Conservation (phyloP, 2,888 invertebrate species). For the Thereva unica region DNA sequence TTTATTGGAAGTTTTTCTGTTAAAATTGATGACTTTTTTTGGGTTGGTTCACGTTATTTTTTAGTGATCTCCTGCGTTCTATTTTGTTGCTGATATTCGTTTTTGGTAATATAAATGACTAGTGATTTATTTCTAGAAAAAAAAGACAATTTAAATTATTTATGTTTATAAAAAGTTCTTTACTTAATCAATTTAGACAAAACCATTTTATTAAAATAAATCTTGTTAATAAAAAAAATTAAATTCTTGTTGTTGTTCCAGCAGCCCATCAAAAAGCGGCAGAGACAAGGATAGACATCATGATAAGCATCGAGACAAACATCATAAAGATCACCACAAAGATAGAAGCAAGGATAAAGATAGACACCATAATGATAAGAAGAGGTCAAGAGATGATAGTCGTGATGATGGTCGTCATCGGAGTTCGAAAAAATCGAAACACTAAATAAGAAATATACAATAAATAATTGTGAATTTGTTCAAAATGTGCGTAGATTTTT, state of each 20-base stretch:
- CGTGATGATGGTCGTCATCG: constrained; percentile 65
- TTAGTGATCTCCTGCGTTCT: too few relatives aligned
- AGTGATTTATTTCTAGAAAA: too few relatives aligned
- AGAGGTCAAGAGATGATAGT: constrained; percentile 77
- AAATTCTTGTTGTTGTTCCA: constrained; percentile 33
- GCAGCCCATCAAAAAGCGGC: constrained; percentile 55
- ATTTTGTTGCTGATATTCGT: too few relatives aligned
- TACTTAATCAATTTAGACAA: too few relatives aligned
- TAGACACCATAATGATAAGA: constrained; percentile 62
- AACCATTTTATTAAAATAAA: background rate
- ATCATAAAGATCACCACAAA: constrained; percentile 42
- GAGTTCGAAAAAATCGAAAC: constrained; percentile 71
- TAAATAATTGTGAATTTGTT: background rate
- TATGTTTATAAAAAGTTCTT: too few relatives aligned
- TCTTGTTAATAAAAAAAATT: background rate
- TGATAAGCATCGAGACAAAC: constrained; percentile 57
- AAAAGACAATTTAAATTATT: too few relatives aligned
- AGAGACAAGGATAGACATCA: constrained; percentile 53
- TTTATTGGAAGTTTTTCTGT: too few relatives aligned
- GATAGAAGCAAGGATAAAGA: constrained; percentile 37
- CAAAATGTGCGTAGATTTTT: constrained; percentile 10
- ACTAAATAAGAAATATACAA: constrained; percentile 44
- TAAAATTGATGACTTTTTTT: too few relatives aligned
- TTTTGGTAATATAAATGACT: too few relatives aligned
- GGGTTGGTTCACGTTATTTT: too few relatives aligned